Evolutionary conservation across 2,113 vertebrate species (phyloP).

Genomic region (Chloropsis cyanopogon): DNA sequence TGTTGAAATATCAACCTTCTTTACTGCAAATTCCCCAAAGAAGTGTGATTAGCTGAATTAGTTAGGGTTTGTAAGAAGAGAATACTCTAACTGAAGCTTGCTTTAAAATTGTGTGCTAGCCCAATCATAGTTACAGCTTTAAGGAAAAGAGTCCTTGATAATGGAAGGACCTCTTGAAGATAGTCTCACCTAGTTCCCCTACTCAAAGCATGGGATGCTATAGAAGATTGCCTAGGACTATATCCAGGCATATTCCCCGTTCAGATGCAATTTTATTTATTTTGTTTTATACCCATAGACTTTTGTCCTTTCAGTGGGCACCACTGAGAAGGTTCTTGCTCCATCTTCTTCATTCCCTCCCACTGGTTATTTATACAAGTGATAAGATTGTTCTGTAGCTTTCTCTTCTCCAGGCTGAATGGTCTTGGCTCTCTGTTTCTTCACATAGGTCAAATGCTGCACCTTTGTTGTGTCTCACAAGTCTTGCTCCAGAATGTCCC

Average conservation of each 20-base stretch:
- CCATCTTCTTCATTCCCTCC: not conserved
- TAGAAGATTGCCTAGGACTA: not conserved
- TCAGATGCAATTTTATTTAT: not conserved
- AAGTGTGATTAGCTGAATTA: not conserved
- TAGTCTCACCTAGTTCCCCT: not conserved
- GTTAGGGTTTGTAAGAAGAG: not conserved
- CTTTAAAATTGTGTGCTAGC: not conserved
- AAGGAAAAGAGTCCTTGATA: not conserved
- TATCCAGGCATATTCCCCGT: not conserved
- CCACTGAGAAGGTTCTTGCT: not conserved
- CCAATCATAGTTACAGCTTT: not conserved
- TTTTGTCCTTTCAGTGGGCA: not conserved
- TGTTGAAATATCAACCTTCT: not conserved
- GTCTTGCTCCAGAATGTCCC: not conserved
- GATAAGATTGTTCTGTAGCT: not conserved
- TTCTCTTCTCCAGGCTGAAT: not conserved
- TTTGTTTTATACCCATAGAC: not conserved
- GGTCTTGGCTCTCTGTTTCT: not conserved
- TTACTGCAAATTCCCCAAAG: not conserved
- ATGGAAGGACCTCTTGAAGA: not conserved
- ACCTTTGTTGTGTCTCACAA: not conserved
- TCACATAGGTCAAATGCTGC: not conserved
- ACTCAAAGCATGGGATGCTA: not conserved
- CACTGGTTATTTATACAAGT: not conserved
- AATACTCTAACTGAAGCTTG: not conserved